Percentiles rank a stretch among this genome's conserved stretches.
Evolutionary conservation across 2,888 invertebrate species (phyloP).

Genomic region (Perithous albicinctus): DNA sequence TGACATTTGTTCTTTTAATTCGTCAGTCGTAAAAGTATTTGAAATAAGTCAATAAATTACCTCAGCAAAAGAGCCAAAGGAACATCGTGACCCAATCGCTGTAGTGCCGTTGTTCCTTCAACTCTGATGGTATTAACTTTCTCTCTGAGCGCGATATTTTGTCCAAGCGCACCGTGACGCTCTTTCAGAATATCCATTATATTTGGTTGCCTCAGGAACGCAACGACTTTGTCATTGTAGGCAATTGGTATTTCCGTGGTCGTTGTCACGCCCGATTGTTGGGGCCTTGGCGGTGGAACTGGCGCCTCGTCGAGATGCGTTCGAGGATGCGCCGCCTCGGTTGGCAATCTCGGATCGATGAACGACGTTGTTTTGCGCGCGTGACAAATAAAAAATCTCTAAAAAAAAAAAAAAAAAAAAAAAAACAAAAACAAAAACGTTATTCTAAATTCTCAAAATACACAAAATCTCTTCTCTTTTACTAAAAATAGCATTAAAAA

Average conservation of each 20-base stretch:
- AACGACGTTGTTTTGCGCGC: conserved; percentile 96
- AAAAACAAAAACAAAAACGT: not conserved
- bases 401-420: conserved; percentile 57
- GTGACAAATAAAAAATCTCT: conserved; percentile 98
- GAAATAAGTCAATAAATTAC: conserved; percentile 86
- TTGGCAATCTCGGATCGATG: conserved; percentile 98
- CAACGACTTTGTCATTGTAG: conserved; percentile 98
- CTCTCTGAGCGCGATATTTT: conserved; percentile 91
- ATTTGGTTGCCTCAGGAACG: conserved; percentile 97
- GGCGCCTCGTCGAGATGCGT: conserved; percentile 88
- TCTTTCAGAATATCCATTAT: conserved; percentile 96
- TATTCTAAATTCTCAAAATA: too few relatives aligned
- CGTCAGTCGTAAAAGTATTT: too few relatives aligned
- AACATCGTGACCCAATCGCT: conserved; percentile 95
- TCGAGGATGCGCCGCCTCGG: conserved; percentile 89
- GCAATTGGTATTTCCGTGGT: conserved; percentile 92
- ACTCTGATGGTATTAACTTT: conserved; percentile 95
- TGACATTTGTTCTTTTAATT: too few relatives aligned
- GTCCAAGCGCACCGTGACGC: conserved; percentile 90
- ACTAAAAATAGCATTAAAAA: too few relatives aligned
- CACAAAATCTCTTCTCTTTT: too few relatives aligned
- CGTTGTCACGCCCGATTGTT: conserved; percentile 85
- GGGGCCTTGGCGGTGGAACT: conserved; percentile 91
- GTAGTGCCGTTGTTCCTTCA: conserved; percentile 95
- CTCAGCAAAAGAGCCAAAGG: conserved; percentile 97